Evolutionary conservation across 1,140 invertebrate species (phyloP).

Genomic region (Rhagoletis zephyria): DNA sequence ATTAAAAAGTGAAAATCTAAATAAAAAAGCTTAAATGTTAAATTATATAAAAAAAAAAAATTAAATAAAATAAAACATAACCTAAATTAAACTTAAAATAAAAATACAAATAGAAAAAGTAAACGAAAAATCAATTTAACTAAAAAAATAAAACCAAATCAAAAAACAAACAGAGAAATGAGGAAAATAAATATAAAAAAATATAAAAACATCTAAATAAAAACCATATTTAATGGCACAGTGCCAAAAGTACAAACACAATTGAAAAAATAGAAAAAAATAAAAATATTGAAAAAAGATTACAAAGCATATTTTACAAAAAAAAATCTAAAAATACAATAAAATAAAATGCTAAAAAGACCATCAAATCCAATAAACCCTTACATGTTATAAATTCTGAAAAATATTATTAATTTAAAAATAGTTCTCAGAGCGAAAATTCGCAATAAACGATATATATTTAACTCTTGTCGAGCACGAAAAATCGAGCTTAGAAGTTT

Average conservation of each 20-base stretch:
- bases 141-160: not conserved
- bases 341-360: no score
- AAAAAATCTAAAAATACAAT: not conserved
- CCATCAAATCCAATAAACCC: no score
- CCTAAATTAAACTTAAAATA: not conserved
- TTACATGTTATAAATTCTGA: no score
- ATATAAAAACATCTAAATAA: not conserved
- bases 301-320: not conserved
- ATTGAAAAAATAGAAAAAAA: not conserved
- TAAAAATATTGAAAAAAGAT: not conserved
- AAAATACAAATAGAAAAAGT: not conserved
- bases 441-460: no score
- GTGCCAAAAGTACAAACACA: not conserved
- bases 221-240: not conserved
- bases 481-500: no score
- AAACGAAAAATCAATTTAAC: not conserved
- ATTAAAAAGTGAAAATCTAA: no score
- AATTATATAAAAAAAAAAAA: not conserved
- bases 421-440: no score
- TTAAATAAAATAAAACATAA: no score
- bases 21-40: no score
- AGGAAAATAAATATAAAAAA: not conserved
- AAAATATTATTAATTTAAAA: no score
- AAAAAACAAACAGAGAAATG: not conserved
- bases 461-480: no score